Evolutionary conservation across 1,140 invertebrate genomes (phyloP).

Genomic region (Polypedilum vanderplanki): DNA sequence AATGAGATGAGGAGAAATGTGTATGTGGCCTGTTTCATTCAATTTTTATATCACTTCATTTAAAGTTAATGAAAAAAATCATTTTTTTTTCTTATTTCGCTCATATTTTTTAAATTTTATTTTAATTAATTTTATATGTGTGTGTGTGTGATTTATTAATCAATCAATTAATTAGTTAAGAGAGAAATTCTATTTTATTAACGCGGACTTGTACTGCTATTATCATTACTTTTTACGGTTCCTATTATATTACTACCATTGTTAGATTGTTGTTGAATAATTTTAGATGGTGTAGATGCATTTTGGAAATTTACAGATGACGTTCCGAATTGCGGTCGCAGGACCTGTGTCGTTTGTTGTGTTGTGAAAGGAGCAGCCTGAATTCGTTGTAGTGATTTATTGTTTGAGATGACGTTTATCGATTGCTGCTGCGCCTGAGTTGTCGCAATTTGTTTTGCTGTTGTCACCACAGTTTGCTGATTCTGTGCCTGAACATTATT

Average conservation of each 20-base stretch:
- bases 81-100: background rate
- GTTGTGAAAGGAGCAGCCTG: background rate
- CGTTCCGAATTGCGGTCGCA: background rate
- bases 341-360: background rate
- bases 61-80: no score
- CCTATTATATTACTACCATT: constrained; percentile 23
- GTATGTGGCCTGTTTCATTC: background rate
- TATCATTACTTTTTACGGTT: constrained; percentile 2
- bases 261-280: constrained; percentile 22
- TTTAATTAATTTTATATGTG: background rate
- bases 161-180: background rate
- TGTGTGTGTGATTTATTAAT: background rate
- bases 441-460: constrained; percentile 1
- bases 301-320: constrained; percentile 18
- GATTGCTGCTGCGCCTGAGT: background rate
- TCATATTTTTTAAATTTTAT: constrained; percentile 1
- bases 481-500: background rate
- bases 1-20: background rate
- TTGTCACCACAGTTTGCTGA: background rate
- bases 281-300: constrained; percentile 3
- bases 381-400: constrained; percentile 24
- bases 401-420: background rate
- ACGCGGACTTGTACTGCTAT: constrained; percentile 20
- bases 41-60: background rate
- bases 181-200: background rate